These are phyloP conservation scores for Allenopithecus nigroviridis DNA, from an alignment of 2,797 vertebrate genomes.

Conservation along the genomic window DNA sequence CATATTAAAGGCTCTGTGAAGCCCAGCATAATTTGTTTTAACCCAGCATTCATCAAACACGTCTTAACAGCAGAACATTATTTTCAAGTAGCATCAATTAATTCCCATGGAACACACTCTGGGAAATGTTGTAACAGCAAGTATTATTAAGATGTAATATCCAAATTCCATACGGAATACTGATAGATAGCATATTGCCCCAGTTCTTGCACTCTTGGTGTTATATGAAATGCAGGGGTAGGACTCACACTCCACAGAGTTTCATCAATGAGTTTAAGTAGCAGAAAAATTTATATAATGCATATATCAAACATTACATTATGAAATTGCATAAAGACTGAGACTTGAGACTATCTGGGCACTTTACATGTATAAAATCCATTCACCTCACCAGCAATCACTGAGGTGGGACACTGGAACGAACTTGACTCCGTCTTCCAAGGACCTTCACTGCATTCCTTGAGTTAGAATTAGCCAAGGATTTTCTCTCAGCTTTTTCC, in stretches of 20 bases:
- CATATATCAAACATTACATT: background rate
- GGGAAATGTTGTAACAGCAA: background rate
- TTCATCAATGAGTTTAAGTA: background rate
- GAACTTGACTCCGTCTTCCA: background rate
- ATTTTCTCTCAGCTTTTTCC: background rate
- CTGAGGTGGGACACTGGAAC: no score
- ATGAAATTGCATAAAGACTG: background rate
- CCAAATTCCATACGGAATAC: background rate
- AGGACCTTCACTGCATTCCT: background rate
- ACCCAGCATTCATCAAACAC: background rate
- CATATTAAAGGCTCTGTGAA: background rate
- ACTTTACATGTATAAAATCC: background rate
- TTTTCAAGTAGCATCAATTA: background rate
- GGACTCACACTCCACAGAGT: background rate
- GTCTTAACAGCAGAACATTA: background rate
- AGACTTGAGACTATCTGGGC: no score
- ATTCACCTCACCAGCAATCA: background rate
- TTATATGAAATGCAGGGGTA: background rate
- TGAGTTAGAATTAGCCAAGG: background rate
- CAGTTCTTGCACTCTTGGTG: no score
- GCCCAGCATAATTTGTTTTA: background rate
- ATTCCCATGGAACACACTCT: background rate
- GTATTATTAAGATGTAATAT: background rate
- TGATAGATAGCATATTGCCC: background rate
- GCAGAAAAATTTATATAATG: background rate